Conservation (phyloP, 2,888 invertebrate genomes). For the Petrolisthes manimaculis region DNA sequence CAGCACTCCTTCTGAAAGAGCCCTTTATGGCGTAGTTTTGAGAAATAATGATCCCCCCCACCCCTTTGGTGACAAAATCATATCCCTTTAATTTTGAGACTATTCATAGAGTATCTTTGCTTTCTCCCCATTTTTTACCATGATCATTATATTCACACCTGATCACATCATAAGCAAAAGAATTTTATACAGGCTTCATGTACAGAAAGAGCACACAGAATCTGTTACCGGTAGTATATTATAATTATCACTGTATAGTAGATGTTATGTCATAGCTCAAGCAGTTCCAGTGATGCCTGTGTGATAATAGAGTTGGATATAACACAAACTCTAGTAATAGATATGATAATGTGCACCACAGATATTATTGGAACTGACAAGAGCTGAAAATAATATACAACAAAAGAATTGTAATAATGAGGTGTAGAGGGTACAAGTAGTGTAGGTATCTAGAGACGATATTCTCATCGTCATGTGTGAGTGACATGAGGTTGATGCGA, state of each 20-base stretch:
- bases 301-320: background rate
- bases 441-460: background rate
- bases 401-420: background rate
- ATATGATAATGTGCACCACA: background rate
- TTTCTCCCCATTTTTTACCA: background rate
- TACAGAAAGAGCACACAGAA: conserved; percentile 15
- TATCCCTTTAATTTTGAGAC: no score
- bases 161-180: background rate
- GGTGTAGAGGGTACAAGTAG: background rate
- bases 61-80: no score
- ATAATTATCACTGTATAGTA: conserved; percentile 13
- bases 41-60: no score
- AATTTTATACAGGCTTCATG: conserved; percentile 31
- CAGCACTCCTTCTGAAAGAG: no score
- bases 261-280: background rate
- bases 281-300: conserved; percentile 2
- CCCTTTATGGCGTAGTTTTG: no score
- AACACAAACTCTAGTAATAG: background rate
- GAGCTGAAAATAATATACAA: background rate
- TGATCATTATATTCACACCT: background rate
- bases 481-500: no score
- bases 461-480: background rate
- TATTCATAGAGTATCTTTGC: background rate
- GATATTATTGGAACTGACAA: background rate
- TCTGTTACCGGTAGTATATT: background rate